phyloP scores from a whole-genome alignment of 2,113 vertebrate species.

The Sylvilagus bachmani region DNA sequence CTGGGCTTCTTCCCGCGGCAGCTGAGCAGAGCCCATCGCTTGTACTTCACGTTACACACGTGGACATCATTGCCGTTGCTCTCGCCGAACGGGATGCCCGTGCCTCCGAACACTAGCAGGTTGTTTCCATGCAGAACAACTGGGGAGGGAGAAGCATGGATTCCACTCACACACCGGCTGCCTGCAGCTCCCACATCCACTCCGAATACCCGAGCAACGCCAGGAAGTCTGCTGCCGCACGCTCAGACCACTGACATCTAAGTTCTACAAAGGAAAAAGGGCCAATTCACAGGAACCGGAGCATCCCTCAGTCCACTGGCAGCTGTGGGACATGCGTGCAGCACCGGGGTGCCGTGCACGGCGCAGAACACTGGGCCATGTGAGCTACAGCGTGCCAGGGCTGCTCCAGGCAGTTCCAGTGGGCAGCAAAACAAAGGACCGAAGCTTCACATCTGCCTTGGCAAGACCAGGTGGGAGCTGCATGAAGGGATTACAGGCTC shows the following conservation, averaged over 20 bases:
- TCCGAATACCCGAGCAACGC: neutral
- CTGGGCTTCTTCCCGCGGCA: constrained; percentile 98
- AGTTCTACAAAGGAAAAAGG: neutral
- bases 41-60: constrained; percentile 98
- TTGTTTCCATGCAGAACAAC: constrained; percentile 98
- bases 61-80: constrained; percentile 98
- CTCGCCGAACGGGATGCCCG: constrained; percentile 98
- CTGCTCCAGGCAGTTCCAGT: neutral
- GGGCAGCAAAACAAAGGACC: neutral
- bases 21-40: constrained; percentile 97
- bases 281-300: neutral
- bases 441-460: neutral
- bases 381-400: neutral
- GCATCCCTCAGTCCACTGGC: neutral
- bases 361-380: neutral
- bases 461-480: neutral
- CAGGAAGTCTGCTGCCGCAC: neutral
- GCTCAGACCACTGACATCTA: neutral
- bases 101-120: constrained; percentile 97
- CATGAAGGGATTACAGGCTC: neutral
- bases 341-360: neutral
- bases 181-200: neutral
- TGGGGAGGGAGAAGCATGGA: constrained; percentile 80
- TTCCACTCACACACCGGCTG: neutral
- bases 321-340: neutral